These are phyloP conservation scores for Platycnemis pennipes DNA, from an alignment of 2,888 invertebrate species.

Conservation along the genomic window DNA sequence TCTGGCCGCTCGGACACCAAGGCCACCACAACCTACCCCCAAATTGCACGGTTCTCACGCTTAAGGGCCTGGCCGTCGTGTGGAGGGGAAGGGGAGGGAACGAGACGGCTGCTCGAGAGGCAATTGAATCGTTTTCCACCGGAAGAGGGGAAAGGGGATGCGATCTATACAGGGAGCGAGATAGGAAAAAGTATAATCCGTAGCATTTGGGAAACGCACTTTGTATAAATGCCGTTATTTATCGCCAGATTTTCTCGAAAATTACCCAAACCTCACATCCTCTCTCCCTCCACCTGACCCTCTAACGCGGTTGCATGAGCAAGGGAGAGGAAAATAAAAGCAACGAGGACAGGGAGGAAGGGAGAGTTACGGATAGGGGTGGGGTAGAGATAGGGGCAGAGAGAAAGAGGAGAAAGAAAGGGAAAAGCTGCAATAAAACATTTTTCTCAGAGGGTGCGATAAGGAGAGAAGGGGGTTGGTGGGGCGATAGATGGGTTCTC, in stretches of 20 bases:
- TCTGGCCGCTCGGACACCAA: background rate
- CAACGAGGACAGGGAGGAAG: background rate
- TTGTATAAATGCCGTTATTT: background rate
- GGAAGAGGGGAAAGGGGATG: background rate
- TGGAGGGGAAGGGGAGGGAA: background rate
- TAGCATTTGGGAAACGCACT: background rate
- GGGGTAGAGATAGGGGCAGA: background rate
- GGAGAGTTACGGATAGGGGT: background rate
- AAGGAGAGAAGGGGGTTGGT: background rate
- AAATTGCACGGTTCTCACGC: constrained; percentile 4
- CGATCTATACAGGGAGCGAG: background rate
- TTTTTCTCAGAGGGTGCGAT: constrained; percentile 36
- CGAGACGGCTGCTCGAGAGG: background rate
- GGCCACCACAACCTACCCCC: background rate
- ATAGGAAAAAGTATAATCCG: background rate
- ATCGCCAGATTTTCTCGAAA: background rate
- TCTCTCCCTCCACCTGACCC: background rate
- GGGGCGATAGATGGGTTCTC: constrained; percentile 28
- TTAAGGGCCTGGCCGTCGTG: background rate
- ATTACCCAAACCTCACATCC: background rate
- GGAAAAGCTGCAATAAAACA: constrained; percentile 39
- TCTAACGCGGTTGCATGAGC: background rate
- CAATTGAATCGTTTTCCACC: constrained; percentile 16
- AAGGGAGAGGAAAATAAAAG: background rate
- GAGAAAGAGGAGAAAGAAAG: background rate